Base-by-base conservation (phyloP, 2,888 invertebrate genomes). In the Ommatoiulus sabulosus region DNA sequence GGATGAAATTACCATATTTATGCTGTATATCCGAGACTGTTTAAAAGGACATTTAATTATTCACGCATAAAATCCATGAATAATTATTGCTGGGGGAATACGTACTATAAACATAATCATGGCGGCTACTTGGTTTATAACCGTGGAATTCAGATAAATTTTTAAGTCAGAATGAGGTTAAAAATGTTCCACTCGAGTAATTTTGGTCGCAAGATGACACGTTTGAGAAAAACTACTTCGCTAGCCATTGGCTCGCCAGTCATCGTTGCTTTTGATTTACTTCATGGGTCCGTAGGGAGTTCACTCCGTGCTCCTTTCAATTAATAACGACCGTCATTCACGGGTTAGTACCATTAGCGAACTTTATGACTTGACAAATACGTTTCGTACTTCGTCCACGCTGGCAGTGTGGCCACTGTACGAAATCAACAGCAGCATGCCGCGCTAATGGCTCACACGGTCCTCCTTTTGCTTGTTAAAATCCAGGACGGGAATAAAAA, bases 271-370 rank as follows among this genome's bases (percentile, higher is more conserved):
- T 72, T 72, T 35, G 80, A 80, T 43, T 80, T 43, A 80, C 80
- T 80, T 80, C 35, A 80, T 35, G 35, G 10, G 24, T 10, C 35
- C 80, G 12, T 20, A 15, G 80, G 80, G 80, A 80, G 80, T 80
- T 35, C 24, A 80, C 35, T 35, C 35, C 35, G 35, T 35, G 80
- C 80, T 80, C 35, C 35, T 80, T 80, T 80, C 80, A 80, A 80
- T 80, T 80, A 80, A 35, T 80, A 80, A 80, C 80, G 80, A 80
- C 80, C 80, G 80, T 80, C 35, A 80, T 80, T 80, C 80, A 43
- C 35, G 80, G 35, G 80, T 80, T 80, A 80, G 35, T 80, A 80
- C 80, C 80, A 80, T 80, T 80, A 80, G 80, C 15, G 35, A 80
- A 12, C 15, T 80, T 80, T 80, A 80, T 80, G 80, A 80, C 80